Evolutionary conservation across 2,888 invertebrate genomes (phyloP), one percentile per base, ranked within the genome.

Genomic region (Temnothorax unifasciatus): DNA sequence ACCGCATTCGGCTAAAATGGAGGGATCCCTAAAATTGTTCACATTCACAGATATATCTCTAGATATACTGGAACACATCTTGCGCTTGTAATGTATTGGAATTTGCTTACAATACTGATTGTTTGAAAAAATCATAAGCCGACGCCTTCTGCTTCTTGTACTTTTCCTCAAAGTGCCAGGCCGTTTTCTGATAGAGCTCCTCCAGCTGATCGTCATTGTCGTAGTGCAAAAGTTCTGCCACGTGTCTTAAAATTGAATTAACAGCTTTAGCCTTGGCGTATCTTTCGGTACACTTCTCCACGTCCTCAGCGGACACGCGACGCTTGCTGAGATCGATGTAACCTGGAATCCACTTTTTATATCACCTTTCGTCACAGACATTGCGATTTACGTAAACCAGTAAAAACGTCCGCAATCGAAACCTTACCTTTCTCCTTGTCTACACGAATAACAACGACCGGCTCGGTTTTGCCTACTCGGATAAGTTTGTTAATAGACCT

Each of bases 301-400:
- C 98, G 95, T 99, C 99, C 95, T 99, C 99, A 0, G 98, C 97
- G 0, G 99, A 99, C 1, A 99, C 99, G 95, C 99, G 97, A 95
- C 99, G 97, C 96, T 99, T 99, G 87, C 99, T 99, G 92, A 99
- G 96, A 96, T 99, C 99, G 95, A 99, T 99, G 95, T 99, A 99
- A 93, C 98, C 98, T 98, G 71, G 2, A 84, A 61, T 4, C 6
- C 6, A 13, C 1, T 1, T 71, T 54, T 57, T 29, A 57, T 29
- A 57, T n/a, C n/a, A 54, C 9, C 54, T 44, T 73, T 61, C 50
- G 71, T 73, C 38, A 61, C 52, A 29, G 38, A 66, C n/a, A 47
- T 38, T 21, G 8, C 71, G 15, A 11, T 15, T 29, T 68, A 76
- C 0, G 59, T 29, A 34, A 1, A 63, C 25, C 4, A n/a, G 47